phyloP scores from a whole-genome alignment of 2,113 vertebrate species.

The Nycticebus coucang region DNA sequence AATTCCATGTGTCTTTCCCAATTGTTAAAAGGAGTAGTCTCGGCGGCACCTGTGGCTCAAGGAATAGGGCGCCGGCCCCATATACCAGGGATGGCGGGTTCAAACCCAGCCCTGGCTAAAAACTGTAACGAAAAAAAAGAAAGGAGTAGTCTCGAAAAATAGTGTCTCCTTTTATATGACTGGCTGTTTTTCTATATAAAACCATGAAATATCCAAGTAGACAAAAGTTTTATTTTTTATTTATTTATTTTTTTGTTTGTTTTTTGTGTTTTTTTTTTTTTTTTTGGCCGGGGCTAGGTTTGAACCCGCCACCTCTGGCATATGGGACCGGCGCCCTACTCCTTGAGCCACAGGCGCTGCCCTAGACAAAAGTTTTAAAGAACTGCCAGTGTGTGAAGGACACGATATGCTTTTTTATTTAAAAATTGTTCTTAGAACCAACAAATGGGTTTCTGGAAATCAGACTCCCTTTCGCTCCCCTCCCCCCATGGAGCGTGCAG shows the following conservation, averaged over 20 bases:
- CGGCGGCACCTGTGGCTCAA: no score
- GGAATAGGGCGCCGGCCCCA: no score
- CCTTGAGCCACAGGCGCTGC: no score
- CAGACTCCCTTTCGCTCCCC: not conserved
- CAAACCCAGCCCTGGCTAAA: no score
- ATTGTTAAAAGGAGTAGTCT: not conserved
- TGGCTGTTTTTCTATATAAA: not conserved
- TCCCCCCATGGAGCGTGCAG: not conserved
- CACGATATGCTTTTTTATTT: not conserved
- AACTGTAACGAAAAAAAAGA: no score
- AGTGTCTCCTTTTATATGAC: not conserved
- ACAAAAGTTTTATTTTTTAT: not conserved
- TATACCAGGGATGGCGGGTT: no score
- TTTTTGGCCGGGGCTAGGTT: no score
- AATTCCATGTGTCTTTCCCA: not conserved
- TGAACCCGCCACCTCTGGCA: no score
- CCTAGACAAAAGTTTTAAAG: not conserved
- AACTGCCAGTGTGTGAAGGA: not conserved
- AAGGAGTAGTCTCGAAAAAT: not conserved
- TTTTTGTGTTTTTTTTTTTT: no score
- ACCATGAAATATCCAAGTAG: not conserved
- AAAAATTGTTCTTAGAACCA: constrained; percentile 10
- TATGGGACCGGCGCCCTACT: no score
- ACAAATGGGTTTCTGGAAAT: not conserved
- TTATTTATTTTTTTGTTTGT: no score